phyloP scores from a whole-genome alignment of 2,888 invertebrate species.

The Brassicogethes aeneus region DNA sequence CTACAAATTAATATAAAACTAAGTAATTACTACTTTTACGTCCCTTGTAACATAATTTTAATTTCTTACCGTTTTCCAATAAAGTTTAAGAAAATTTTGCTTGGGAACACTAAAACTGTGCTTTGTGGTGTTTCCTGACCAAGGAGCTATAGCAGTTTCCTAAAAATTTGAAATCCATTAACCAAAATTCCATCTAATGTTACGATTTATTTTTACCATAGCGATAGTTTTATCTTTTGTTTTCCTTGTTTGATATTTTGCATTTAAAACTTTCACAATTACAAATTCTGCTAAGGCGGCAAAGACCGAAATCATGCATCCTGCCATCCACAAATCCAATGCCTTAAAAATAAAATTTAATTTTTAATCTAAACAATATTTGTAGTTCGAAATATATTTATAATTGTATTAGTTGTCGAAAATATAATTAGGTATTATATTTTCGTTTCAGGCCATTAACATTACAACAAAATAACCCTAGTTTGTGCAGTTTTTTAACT shows the following conservation, averaged over 20 bases:
- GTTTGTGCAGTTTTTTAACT: too few relatives aligned
- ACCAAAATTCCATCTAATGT: too few relatives aligned
- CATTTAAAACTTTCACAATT: slow-evolving; percentile 71
- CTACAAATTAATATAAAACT: not conserved
- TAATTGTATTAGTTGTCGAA: too few relatives aligned
- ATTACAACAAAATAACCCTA: too few relatives aligned
- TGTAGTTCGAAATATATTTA: not conserved
- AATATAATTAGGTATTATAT: too few relatives aligned
- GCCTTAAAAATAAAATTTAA: slow-evolving; percentile 42
- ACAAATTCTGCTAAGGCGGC: slow-evolving; percentile 77
- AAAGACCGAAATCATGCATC: slow-evolving; percentile 81
- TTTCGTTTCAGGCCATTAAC: too few relatives aligned
- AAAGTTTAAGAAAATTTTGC: slow-evolving; percentile 19
- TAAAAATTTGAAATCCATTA: slow-evolving; percentile 13
- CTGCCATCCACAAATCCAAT: slow-evolving; percentile 81
- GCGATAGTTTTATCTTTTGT: slow-evolving; percentile 49
- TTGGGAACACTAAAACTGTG: slow-evolving; percentile 10
- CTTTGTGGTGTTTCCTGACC: slow-evolving; percentile 24
- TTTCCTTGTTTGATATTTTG: slow-evolving; percentile 57
- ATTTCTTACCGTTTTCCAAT: slow-evolving; percentile 33
- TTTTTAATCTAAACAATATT: not conserved
- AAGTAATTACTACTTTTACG: too few relatives aligned
- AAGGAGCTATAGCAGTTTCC: slow-evolving; percentile 28
- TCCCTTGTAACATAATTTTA: too few relatives aligned
- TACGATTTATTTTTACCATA: slow-evolving; percentile 14